Percentiles rank a stretch among this genome's conserved stretches.
Conservation (phyloP, 2,888 invertebrate genomes). For the Nomada fabriciana region DNA sequence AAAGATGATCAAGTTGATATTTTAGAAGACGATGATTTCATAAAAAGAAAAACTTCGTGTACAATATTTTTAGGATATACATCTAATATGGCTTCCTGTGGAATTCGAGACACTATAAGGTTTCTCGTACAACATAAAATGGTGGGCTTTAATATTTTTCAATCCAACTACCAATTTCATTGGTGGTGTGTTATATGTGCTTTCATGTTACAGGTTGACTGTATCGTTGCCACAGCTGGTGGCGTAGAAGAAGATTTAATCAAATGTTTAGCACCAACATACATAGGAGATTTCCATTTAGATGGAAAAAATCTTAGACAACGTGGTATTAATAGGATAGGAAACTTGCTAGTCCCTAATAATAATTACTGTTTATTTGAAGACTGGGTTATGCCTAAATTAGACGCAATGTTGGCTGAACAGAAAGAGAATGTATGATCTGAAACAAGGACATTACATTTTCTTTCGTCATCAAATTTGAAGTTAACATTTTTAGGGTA, state of each 20-base stretch:
- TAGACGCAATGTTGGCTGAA: constrained; percentile 95
- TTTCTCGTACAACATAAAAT: constrained; percentile 94
- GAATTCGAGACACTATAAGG: constrained; percentile 95
- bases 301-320: constrained; percentile 92
- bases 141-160: constrained; percentile 80
- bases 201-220: constrained; percentile 90
- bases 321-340: constrained; percentile 95
- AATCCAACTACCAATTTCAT: background rate
- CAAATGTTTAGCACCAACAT: constrained; percentile 98
- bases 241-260: constrained; percentile 99
- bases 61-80: constrained; percentile 99
- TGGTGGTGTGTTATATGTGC: constrained; percentile 1
- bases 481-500: constrained; percentile 82
- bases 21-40: constrained; percentile 92
- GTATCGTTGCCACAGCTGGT: constrained; percentile 98
- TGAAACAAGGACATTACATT: background rate
- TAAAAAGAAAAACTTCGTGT: constrained; percentile 91
- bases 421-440: constrained; percentile 88
- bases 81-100: constrained; percentile 98
- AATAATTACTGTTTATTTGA: constrained; percentile 99
- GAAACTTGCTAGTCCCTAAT: constrained; percentile 98
- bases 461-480: background rate
- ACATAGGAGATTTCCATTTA: constrained; percentile 95
- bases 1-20: constrained; percentile 88
- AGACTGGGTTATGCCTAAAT: constrained; percentile 97